A percentile compares a stretch with the other conserved stretches of the same genome.
Conservation (phyloP, 2,888 invertebrate species). For the Scotopteryx bipunctaria region DNA sequence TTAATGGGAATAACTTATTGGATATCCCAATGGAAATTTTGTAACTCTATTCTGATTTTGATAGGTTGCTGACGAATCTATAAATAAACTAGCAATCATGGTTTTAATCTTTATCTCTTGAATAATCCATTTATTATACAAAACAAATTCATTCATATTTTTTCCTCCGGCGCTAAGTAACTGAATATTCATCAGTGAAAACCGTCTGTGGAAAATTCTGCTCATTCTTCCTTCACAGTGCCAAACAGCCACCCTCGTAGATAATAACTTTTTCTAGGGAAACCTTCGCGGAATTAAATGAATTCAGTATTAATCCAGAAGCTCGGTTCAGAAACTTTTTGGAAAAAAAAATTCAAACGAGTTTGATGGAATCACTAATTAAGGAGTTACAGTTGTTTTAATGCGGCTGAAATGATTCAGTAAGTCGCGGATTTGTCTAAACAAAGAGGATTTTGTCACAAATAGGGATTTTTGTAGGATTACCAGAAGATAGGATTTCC, state of each 20-base stretch:
- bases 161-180: not conserved
- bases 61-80: too few species aligned
- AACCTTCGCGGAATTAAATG: too few species aligned
- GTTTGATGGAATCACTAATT: slow-evolving; percentile 17
- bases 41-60: too few species aligned
- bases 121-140: not conserved
- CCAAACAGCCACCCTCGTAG: too few species aligned
- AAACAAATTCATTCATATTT: not conserved
- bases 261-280: too few species aligned
- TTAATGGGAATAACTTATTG: not conserved
- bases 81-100: too few species aligned
- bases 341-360: slow-evolving; percentile 10
- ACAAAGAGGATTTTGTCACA: not conserved
- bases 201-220: not conserved
- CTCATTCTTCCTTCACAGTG: not conserved
- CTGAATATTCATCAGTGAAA: not conserved
- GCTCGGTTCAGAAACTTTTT: slow-evolving; percentile 7
- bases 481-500: not conserved
- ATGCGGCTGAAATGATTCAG: slow-evolving; percentile 8
- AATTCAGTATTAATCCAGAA: too few species aligned
- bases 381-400: slow-evolving; percentile 21
- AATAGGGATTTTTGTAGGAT: not conserved
- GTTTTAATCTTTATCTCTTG: too few species aligned
- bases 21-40: too few species aligned
- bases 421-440: slow-evolving; percentile 13